Evolutionary conservation across 2,113 vertebrate genomes (phyloP), one percentile per base, ranked within the genome.

Genomic region (Fulmarus glacialis): DNA sequence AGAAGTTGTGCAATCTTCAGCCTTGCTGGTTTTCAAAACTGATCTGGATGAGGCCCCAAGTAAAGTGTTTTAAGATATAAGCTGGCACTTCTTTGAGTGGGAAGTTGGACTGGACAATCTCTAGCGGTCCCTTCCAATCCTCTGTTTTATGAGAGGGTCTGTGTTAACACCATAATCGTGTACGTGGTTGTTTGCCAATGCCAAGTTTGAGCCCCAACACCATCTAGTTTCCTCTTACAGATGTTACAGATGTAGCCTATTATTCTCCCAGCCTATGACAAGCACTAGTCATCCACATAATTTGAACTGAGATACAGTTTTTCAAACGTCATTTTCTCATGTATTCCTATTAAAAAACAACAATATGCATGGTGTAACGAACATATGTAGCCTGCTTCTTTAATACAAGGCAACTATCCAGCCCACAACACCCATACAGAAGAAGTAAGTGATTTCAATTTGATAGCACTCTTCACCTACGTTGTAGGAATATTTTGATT

Each of bases 101-200:
- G 17, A 77, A 55, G 8, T 12, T 90, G 19, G 36, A 71, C 14
- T 71, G 16, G 32, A 60, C 3, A 27, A 7, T 9, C 18, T 62
- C 3, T 34, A 3, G 23, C 63, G 10, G 4, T 38, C 11, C 2
- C 23, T 66, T 73, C 47, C 8, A 14, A 40, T 22, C 40, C 34
- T 8, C 27, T 78, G 8, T 2, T 80, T 26, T n/a, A 48, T 29
- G 48, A 89, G 12, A 45, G 4, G 6, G 2, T 66, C 16, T 62
- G 2, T 63, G 15, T 53, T 48, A 58, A 62, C 23, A 58, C 11
- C 26, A 5, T 23, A 72, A 72, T 6, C 1, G 0, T 15, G 13
- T 18, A 30, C 5, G 8, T 2, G 1, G 1, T n/a, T 59, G 4
- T 21, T 86, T 73, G 8, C 8, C 22, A 53, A 5, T 32, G 14